phyloP scores from a whole-genome alignment of 2,113 vertebrate species.

The Opisthocomus hoazin region DNA sequence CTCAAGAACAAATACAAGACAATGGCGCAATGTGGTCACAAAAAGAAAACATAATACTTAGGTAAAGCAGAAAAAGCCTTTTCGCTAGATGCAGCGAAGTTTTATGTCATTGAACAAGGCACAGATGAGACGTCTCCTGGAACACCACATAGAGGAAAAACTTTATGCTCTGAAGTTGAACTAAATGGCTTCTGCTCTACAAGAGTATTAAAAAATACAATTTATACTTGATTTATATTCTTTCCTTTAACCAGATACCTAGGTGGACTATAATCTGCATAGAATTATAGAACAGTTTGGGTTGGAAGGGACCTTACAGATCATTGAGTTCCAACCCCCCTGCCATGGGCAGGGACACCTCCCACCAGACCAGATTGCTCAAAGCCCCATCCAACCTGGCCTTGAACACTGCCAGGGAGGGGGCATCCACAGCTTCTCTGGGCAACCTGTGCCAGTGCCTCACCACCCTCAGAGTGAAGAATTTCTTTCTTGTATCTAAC shows the following conservation, averaged over 20 bases:
- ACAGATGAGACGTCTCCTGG: background rate
- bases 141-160: background rate
- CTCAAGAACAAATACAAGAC: background rate
- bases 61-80: background rate
- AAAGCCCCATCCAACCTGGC: no score
- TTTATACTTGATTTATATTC: background rate
- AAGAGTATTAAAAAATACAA: background rate
- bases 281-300: no score
- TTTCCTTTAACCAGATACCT: background rate
- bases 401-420: no score
- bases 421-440: no score
- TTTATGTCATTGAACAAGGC: background rate
- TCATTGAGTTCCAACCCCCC: no score
- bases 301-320: no score
- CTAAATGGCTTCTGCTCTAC: background rate
- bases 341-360: no score
- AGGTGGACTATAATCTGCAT: background rate
- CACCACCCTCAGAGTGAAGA: no score
- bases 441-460: no score
- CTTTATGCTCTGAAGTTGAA: background rate
- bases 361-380: no score
- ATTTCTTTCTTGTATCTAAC: no score
- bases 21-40: rapidly evolving
- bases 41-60: background rate
- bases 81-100: background rate